Percentiles rank a stretch among this genome's conserved stretches.
phyloP scores from a whole-genome alignment of 2,113 vertebrate genomes.

The Menura novaehollandiae region DNA sequence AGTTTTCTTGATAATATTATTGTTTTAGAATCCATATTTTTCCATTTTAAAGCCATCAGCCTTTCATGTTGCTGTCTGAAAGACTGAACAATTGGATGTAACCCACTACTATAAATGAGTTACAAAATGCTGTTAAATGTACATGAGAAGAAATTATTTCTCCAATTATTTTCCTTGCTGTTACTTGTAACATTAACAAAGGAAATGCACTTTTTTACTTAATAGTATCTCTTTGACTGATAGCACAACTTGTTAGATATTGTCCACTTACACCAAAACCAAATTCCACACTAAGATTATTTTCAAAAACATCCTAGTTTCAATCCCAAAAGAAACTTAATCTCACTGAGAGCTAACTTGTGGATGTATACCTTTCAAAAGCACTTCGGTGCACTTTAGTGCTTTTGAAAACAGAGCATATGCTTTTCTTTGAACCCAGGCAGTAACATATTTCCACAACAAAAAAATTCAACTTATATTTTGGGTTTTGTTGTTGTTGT shows the following conservation, averaged over 20 bases:
- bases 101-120: not conserved
- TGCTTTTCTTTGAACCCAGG: not conserved
- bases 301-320: not conserved
- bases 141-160: not conserved
- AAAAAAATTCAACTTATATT: not conserved
- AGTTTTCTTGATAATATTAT: not conserved
- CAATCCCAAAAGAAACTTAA: not conserved
- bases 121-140: not conserved
- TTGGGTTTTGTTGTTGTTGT: not conserved
- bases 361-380: not conserved
- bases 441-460: not conserved
- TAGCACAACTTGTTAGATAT: not conserved
- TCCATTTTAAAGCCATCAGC: not conserved
- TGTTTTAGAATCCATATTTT: not conserved
- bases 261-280: not conserved
- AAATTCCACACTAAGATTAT: not conserved
- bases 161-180: not conserved
- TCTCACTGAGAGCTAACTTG: not conserved
- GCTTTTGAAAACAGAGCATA: not conserved
- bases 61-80: not conserved
- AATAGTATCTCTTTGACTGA: not conserved
- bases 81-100: not conserved
- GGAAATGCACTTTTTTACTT: constrained; percentile 20
- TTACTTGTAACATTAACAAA: not conserved
- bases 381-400: not conserved